Conservation (phyloP, 1,140 invertebrate genomes). For the Rhizoglyphus robini region DNA sequence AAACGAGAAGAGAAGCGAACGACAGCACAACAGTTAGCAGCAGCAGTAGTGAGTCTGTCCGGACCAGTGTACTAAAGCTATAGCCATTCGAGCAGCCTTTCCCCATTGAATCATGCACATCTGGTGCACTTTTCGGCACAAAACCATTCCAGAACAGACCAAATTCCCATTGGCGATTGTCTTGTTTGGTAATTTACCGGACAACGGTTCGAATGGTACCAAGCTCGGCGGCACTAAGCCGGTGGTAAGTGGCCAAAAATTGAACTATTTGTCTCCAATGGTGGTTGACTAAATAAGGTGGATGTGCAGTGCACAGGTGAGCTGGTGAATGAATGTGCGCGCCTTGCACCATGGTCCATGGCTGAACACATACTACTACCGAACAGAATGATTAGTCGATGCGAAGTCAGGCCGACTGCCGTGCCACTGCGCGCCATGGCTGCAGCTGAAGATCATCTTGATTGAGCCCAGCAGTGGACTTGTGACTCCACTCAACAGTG, state of each 20-base stretch:
- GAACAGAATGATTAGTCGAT: neutral
- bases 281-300: neutral
- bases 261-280: slow-evolving; percentile 8
- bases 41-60: too few species aligned
- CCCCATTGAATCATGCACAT: neutral
- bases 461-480: too few species aligned
- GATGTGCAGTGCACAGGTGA: neutral
- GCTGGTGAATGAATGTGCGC: neutral
- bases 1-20: neutral
- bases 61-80: neutral
- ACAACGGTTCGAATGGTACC: slow-evolving; percentile 4
- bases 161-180: neutral
- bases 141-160: neutral
- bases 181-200: neutral
- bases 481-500: too few species aligned
- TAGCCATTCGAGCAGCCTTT: neutral
- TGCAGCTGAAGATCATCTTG: too few species aligned
- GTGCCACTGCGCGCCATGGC: neutral
- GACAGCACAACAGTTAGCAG: too few species aligned
- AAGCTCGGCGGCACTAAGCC: neutral
- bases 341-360: neutral
- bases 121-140: neutral
- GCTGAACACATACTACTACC: neutral
- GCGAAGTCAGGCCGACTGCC: neutral
- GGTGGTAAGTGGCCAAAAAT: slow-evolving; percentile 2